Evolutionary conservation across 2,113 vertebrate genomes (phyloP).

Genomic region (Butorides virescens): DNA sequence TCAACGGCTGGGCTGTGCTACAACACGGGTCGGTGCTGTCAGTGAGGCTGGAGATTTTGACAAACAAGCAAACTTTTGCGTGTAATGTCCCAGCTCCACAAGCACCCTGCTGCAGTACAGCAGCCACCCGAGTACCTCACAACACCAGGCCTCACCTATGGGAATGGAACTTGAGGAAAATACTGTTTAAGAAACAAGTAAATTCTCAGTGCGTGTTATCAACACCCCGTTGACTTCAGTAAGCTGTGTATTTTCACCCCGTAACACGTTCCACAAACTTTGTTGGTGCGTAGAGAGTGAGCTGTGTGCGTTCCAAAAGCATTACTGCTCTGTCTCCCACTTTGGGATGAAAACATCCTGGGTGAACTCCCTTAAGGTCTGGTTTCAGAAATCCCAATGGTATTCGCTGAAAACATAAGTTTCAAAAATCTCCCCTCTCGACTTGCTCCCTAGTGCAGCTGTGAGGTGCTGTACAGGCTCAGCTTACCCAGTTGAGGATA

Average conservation of each 20-base stretch:
- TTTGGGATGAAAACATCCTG: neutral
- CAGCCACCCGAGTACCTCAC: neutral
- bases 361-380: too few species aligned
- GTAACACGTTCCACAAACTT: neutral
- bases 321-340: neutral
- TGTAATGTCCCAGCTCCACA: neutral
- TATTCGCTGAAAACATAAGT: too few species aligned
- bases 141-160: accelerated
- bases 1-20: neutral
- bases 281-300: neutral
- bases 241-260: neutral
- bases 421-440: neutral
- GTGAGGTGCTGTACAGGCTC: neutral
- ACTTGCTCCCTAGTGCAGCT: neutral
- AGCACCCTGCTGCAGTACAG: neutral
- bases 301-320: neutral
- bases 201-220: accelerated
- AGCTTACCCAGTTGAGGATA: neutral
- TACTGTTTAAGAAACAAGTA: neutral
- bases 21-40: neutral
- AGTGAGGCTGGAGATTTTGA: neutral
- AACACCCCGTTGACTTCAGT: neutral
- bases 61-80: neutral
- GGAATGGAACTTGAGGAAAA: neutral
- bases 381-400: neutral